Base-by-base conservation (phyloP, 1,140 invertebrate genomes). In the Calephelis nemesis region DNA sequence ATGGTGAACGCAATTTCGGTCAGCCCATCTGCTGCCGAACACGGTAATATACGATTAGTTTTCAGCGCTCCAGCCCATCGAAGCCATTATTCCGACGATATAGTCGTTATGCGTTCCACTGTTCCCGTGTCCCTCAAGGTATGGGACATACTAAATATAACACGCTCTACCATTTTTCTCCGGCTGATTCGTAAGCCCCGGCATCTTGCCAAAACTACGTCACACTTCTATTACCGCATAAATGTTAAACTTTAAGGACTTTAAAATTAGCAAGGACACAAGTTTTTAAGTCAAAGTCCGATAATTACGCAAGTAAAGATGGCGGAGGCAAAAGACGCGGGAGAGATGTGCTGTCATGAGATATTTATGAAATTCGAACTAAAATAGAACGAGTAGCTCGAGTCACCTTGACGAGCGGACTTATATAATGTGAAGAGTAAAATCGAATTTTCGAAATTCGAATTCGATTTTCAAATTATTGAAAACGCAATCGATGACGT, bases 361-460 rank as follows among this genome's bases (percentile, higher is more conserved):
- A 82, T 91, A 91, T 91, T 89, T 91, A 90, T 89, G 87, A 90
- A 90, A 88, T 88, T 87, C 77, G 86, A 85, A 89, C 87, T 77
- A 84, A 90, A 91, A 91, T 91, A 91, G 88, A 88, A 78, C 76
- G 82, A 77, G 82, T 88, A 83, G 86, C 84, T 72, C 82, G 84
- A 91, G 87, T 91, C 88, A 91, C 88, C 88, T 91, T 91, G 87
- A 87, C 84, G 84, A 72, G 74, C 78, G 80, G 71, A 73, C 71
- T 91, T 90, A 88, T 84, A 78, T 88, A 90, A 90, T 73, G 63
- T 45, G 42, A 45, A 45, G 42, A 45, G 42, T 45, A 65, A 69
- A 78, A 78, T 80, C 75, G 76, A 83, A 78, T 71, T 76, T 68
- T 68, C 67, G 71, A 62, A 74, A 68, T 73, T 65, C 63, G 71